Conservation (phyloP, 2,888 invertebrate genomes). For the Dynastes grantii region DNA sequence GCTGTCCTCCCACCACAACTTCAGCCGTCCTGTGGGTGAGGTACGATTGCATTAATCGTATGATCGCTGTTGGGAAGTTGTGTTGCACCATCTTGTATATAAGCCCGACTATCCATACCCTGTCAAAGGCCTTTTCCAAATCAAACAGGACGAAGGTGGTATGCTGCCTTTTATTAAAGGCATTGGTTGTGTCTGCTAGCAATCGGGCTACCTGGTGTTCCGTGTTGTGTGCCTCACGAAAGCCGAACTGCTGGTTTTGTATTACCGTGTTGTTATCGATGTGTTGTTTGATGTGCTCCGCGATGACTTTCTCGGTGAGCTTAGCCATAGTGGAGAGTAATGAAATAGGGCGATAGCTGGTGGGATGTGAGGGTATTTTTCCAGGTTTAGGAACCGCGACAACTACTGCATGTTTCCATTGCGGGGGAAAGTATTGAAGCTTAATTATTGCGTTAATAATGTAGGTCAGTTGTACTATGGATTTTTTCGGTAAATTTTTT, state of each 20-base stretch:
- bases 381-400: conserved; percentile 56
- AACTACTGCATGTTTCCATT: conserved; percentile 57
- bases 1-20: background rate
- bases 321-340: background rate
- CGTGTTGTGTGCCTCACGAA: background rate
- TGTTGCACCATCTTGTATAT: background rate
- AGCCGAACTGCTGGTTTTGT: background rate
- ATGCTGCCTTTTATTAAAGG: background rate
- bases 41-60: too few relatives aligned
- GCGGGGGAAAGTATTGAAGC: conserved; percentile 55
- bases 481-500: conserved; percentile 58
- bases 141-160: background rate
- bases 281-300: background rate
- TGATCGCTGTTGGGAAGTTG: background rate
- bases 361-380: conserved; percentile 34
- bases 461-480: conserved; percentile 56
- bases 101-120: too few relatives aligned
- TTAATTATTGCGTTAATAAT: conserved; percentile 56
- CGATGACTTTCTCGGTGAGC: background rate
- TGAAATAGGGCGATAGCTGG: background rate
- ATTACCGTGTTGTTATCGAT: too few relatives aligned
- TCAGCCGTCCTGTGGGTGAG: background rate
- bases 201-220: background rate
- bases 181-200: background rate
- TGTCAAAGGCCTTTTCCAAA: too few relatives aligned